phyloP scores from a whole-genome alignment of 1,140 invertebrate genomes.

The Zaprionus kolodkinae region DNA sequence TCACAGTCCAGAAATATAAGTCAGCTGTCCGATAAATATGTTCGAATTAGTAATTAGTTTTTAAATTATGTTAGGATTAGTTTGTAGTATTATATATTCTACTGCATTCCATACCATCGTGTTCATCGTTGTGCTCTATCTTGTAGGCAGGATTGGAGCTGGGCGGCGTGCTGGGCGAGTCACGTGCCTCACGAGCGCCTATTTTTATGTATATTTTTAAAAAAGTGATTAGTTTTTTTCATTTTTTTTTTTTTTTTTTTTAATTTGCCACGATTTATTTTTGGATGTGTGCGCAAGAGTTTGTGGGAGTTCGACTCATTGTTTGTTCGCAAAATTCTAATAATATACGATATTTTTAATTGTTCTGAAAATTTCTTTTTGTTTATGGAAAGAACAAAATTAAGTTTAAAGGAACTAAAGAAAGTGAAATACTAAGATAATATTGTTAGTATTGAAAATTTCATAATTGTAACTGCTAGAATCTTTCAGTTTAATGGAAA shows the following conservation, averaged over 20 bases:
- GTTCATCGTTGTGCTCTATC: constrained; percentile 79
- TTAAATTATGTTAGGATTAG: not conserved
- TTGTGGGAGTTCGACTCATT: not conserved
- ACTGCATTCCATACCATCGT: constrained; percentile 69
- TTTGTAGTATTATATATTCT: not conserved
- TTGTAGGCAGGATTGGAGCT: constrained; percentile 83
- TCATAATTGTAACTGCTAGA: too few species aligned
- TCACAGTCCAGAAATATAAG: constrained; percentile 11
- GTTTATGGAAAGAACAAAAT: too few species aligned
- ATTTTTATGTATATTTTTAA: constrained; percentile 60
- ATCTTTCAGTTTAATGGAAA: not conserved
- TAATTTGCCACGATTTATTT: not conserved
- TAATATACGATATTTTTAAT: not conserved
- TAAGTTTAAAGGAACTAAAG: too few species aligned
- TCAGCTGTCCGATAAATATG: not conserved
- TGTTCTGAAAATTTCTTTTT: not conserved
- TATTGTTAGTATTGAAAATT: too few species aligned
- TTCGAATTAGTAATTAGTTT: constrained; percentile 1
- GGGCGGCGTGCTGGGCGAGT: constrained; percentile 82
- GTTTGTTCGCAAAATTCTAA: not conserved
- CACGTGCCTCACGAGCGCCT: constrained; percentile 79
- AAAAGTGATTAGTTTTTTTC: not conserved
- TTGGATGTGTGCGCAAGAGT: not conserved
- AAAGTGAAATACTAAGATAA: too few species aligned
- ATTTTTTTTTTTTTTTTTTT: not conserved